Evolutionary conservation across 2,113 vertebrate species (phyloP).

Genomic region (Rhea pennata): DNA sequence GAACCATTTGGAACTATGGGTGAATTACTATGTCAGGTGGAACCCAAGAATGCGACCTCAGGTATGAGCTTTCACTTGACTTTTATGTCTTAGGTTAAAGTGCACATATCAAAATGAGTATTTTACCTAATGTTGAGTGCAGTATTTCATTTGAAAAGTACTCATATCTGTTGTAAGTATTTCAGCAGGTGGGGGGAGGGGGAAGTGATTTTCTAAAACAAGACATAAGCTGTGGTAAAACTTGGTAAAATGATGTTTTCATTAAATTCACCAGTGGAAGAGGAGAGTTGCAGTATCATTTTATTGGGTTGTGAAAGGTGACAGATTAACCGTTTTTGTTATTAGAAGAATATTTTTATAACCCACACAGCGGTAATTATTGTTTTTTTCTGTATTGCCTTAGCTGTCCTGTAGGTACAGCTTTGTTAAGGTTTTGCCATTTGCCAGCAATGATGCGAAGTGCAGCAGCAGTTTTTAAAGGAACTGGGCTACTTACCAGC

Average conservation of each 20-base stretch:
- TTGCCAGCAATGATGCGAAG: background rate
- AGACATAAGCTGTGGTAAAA: background rate
- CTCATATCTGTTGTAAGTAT: background rate
- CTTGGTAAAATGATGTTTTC: background rate
- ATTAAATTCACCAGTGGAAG: background rate
- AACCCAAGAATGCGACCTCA: constrained; percentile 94
- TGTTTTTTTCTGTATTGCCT: background rate
- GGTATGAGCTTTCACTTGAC: constrained; percentile 68
- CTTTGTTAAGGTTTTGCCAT: background rate
- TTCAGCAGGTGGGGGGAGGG: background rate
- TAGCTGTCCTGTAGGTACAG: background rate
- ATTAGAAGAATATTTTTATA: background rate
- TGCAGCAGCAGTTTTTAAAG: background rate
- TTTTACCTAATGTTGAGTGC: background rate
- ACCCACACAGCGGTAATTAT: background rate
- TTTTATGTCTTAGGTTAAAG: background rate
- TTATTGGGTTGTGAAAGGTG: background rate
- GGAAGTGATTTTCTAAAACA: background rate
- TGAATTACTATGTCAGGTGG: constrained; percentile 93
- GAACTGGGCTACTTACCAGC: background rate
- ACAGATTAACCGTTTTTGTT: background rate
- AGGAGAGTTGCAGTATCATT: background rate
- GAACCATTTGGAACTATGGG: constrained; percentile 94
- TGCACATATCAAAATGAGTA: fast-evolving
- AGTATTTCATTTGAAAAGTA: background rate